Evolutionary conservation across 2,888 invertebrate species (phyloP).

Genomic region (Pollenia angustigena): DNA sequence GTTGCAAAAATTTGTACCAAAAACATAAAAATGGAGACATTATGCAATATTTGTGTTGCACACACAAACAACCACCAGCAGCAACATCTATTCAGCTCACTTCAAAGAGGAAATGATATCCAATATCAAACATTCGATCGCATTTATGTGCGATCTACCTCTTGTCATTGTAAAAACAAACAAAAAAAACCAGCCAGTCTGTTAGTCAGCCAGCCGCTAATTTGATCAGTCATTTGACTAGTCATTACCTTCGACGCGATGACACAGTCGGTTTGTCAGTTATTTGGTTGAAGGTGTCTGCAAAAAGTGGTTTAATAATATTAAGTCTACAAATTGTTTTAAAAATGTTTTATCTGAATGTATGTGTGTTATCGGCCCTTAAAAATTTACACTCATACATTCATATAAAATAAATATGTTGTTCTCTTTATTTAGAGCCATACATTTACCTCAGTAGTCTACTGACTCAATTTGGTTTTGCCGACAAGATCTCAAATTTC

Average conservation of each 20-base stretch:
- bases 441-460: slow-evolving; percentile 61
- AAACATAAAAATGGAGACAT: slow-evolving; percentile 53
- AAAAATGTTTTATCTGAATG: neutral
- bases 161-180: slow-evolving; percentile 40
- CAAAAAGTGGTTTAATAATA: slow-evolving; percentile 14
- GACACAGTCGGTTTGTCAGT: slow-evolving; percentile 14
- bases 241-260: neutral
- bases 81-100: slow-evolving; percentile 46
- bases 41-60: slow-evolving; percentile 64
- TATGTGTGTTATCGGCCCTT: slow-evolving; percentile 52
- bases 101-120: slow-evolving; percentile 72
- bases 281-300: slow-evolving; percentile 18
- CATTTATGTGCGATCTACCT: slow-evolving; percentile 10
- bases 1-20: slow-evolving; percentile 54
- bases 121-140: slow-evolving; percentile 64
- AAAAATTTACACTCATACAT: slow-evolving; percentile 22
- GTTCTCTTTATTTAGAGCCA: neutral
- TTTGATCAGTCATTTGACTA: slow-evolving; percentile 26
- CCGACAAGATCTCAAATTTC: slow-evolving; percentile 64
- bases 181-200: neutral
- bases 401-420: neutral
- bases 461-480: slow-evolving; percentile 65
- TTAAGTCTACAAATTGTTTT: neutral
- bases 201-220: slow-evolving; percentile 11
- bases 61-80: slow-evolving; percentile 19